Percentiles rank a stretch among this genome's conserved stretches.
These are phyloP conservation scores for Apogon hyalosoma DNA, from an alignment of 2,797 vertebrate genomes.

Conservation along the genomic window DNA sequence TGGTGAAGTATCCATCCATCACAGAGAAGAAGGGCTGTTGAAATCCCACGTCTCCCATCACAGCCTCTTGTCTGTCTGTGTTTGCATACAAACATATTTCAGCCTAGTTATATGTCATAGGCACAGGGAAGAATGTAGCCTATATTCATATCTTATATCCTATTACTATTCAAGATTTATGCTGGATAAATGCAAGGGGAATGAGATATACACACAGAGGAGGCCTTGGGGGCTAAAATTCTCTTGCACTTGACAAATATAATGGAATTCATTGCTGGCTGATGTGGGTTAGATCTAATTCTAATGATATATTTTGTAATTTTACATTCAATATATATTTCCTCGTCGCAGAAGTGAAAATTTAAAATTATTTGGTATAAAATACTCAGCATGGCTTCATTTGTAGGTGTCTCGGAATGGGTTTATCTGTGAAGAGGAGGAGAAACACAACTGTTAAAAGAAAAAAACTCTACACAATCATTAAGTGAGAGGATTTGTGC, in stretches of 20 bases:
- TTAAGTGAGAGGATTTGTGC: conserved; percentile 58
- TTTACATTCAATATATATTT: not conserved
- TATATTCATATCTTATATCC: conserved; percentile 30
- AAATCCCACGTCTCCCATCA: conserved; percentile 75
- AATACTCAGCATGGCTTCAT: conserved; percentile 4
- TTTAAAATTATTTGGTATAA: not conserved
- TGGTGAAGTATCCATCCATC: conserved; percentile 73
- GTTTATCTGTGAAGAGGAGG: conserved; percentile 54
- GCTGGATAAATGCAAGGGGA: conserved; percentile 40
- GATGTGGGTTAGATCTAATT: conserved; percentile 10
- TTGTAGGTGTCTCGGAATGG: conserved; percentile 28
- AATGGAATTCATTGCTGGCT: conserved; percentile 12
- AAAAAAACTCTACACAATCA: conserved; percentile 45
- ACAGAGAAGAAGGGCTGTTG: conserved; percentile 59
- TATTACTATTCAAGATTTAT: conserved; percentile 58
- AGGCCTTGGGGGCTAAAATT: conserved; percentile 49
- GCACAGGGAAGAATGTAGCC: conserved; percentile 10
- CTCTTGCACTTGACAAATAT: conserved; percentile 51
- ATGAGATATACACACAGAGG: conserved; percentile 41
- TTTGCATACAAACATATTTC: conserved; percentile 79
- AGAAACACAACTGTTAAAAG: conserved; percentile 41
- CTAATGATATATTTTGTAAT: not conserved
- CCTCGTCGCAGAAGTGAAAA: not conserved
- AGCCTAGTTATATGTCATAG: conserved; percentile 69
- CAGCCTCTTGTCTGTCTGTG: conserved; percentile 33